Conservation (phyloP, 2,113 vertebrate species). For the Meleagris gallopavo region DNA sequence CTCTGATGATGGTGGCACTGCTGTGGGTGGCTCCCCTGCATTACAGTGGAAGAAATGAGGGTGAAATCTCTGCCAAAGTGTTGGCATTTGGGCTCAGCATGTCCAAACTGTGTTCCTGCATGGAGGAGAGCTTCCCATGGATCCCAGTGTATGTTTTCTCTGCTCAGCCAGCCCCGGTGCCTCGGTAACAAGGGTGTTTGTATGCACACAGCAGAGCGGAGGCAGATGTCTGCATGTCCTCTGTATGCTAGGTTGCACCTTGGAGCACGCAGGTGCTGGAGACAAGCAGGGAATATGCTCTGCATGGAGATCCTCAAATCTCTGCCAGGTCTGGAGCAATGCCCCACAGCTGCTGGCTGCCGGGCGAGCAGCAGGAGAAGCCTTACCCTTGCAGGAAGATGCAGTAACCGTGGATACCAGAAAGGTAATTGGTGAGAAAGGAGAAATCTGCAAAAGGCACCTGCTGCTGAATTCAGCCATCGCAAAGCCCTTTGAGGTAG, state of each 20-base stretch:
- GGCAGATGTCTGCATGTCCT: neutral
- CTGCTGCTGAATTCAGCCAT: constrained; percentile 49
- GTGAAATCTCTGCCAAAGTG: neutral
- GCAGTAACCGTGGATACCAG: constrained; percentile 44
- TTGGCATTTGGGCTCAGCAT: fast-evolving
- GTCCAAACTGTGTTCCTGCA: fast-evolving
- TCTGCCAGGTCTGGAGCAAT: neutral
- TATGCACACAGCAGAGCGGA: fast-evolving
- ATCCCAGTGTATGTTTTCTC: neutral
- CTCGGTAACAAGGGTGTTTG: neutral
- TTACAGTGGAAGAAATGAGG: neutral
- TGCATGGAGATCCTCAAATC: too few species aligned
- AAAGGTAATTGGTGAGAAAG: constrained; percentile 2
- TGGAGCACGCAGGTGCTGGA: neutral
- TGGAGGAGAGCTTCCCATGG: too few species aligned
- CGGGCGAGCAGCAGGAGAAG: neutral
- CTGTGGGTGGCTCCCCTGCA: neutral
- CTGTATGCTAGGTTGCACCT: neutral
- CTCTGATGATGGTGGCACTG: fast-evolving
- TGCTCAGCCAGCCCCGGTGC: fast-evolving
- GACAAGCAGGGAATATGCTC: neutral
- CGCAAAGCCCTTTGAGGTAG: constrained; percentile 33
- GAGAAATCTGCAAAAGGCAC: neutral
- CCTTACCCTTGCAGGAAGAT: neutral
- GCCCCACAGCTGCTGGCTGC: neutral